Percentiles rank a stretch among this genome's conserved stretches.
These are phyloP conservation scores for Urosaurus nigricauda DNA, from an alignment of 2,797 vertebrate genomes.

Conservation along the genomic window DNA sequence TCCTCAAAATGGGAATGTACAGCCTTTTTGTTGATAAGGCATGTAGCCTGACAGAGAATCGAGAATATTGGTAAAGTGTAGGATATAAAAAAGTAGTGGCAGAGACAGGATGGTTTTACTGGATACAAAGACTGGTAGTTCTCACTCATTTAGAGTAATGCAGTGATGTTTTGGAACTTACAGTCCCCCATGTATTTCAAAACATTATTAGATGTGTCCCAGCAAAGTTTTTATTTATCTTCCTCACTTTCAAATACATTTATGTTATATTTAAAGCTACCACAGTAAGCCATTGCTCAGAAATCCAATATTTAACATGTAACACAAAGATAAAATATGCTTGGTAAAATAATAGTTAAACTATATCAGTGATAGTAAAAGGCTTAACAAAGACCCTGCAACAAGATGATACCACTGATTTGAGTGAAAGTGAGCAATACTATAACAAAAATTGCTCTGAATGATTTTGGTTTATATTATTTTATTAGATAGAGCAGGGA, in stretches of 20 bases:
- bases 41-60: background rate
- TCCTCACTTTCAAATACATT: background rate
- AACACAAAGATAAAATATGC: slow-evolving; percentile 25
- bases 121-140: slow-evolving; percentile 52
- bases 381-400: background rate
- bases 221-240: slow-evolving; percentile 5
- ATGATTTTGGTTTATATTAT: slow-evolving; percentile 46
- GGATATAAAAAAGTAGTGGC: background rate
- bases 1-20: too few relatives aligned
- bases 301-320: slow-evolving; percentile 40
- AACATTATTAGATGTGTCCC: slow-evolving; percentile 13
- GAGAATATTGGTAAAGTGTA: slow-evolving; percentile 62
- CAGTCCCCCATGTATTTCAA: slow-evolving; percentile 17
- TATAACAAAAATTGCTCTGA: slow-evolving; percentile 44
- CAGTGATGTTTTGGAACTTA: slow-evolving; percentile 17
- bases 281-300: slow-evolving; percentile 27
- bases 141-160: slow-evolving; percentile 25
- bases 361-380: background rate
- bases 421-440: slow-evolving; percentile 52
- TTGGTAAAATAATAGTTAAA: background rate
- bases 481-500: slow-evolving; percentile 61
- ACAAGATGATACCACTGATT: slow-evolving; percentile 38
- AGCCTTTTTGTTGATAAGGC: background rate
- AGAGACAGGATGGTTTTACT: slow-evolving; percentile 57
- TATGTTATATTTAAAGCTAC: slow-evolving; percentile 41